phyloP scores from a whole-genome alignment of 2,113 vertebrate genomes.

The Agelaius tricolor region DNA sequence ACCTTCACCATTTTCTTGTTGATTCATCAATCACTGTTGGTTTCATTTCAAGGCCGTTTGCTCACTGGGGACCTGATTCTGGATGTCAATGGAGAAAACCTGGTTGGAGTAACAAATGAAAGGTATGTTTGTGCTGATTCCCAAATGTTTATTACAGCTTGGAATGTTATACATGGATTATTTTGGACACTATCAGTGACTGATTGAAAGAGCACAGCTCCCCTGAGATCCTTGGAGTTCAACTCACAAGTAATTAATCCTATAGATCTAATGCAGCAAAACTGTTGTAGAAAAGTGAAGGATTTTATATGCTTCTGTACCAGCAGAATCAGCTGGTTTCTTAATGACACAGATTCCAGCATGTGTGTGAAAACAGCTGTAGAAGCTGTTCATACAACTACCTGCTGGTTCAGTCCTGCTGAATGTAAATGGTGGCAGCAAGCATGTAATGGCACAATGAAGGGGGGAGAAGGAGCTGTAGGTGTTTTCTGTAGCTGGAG shows the following conservation, averaged over 20 bases:
- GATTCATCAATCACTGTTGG: neutral
- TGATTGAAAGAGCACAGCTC: neutral
- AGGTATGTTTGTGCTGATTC: conserved; percentile 62
- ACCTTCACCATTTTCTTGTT: neutral
- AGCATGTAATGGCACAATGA: neutral
- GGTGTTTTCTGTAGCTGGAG: neutral
- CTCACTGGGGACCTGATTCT: conserved; percentile 85
- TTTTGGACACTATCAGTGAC: neutral
- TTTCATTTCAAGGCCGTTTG: conserved; percentile 77
- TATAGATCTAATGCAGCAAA: neutral
- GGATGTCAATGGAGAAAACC: conserved; percentile 86
- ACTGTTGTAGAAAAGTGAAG: neutral
- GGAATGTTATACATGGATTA: neutral
- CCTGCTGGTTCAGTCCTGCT: neutral
- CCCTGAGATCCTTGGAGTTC: neutral
- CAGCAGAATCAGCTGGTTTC: neutral
- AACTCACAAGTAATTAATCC: neutral
- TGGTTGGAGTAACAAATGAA: conserved; percentile 84
- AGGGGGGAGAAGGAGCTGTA: neutral
- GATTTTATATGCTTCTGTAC: neutral
- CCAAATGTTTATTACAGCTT: neutral
- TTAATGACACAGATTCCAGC: neutral
- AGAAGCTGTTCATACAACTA: neutral
- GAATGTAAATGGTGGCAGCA: neutral
- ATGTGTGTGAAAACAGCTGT: neutral